Base-by-base conservation (phyloP, 2,797 vertebrate species). In the Macropodus opercularis region DNA sequence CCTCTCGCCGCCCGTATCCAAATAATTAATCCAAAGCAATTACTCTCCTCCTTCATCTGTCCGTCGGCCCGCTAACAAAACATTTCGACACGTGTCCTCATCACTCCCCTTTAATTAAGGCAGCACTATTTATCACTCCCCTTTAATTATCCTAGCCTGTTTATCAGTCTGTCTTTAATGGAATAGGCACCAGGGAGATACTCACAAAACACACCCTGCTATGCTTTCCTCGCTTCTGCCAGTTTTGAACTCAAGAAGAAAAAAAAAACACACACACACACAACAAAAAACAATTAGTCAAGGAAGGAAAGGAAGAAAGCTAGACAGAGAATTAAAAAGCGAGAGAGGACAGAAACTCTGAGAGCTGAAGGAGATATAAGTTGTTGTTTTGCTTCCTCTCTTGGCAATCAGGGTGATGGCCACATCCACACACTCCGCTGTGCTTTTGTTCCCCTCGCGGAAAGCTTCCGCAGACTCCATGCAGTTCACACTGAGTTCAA, bases 21-120 rank as follows among this genome's bases (percentile, higher is more conserved):
- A 93, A 92, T 92, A 93, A 92, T 93, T 92, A 93, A 92, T 93
- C 92, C 92, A 90, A 91, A 92, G 91, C 92, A 93, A 93, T 93
- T 93, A 93, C 91, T 92, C 91, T 91, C 90, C 82, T 90, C 88
- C 91, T 93, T 92, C 91, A 92, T 93, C 90, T 91, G 88, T 90
- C 91, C 88, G 89, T 92, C 86, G 80, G 85, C 86, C 85, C 85
- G 90, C 90, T 91, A 93, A 92, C 91, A 93, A 93, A 92, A 93
- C 91, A 93, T 91, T 92, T 92, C 91, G 90, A 93, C 92, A 92
- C 91, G 90, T 92, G 92, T 93, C 92, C 90, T 92, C 91, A 92
- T 93, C 91, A 92, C 89, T 91, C 91, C 89, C 90, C 91, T 92
- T 92, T 92, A 93, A 92, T 93, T 92, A 92, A 89, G 88, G 88